Evolutionary conservation across 2,113 vertebrate species (phyloP).

Genomic region (Narcine bancroftii): DNA sequence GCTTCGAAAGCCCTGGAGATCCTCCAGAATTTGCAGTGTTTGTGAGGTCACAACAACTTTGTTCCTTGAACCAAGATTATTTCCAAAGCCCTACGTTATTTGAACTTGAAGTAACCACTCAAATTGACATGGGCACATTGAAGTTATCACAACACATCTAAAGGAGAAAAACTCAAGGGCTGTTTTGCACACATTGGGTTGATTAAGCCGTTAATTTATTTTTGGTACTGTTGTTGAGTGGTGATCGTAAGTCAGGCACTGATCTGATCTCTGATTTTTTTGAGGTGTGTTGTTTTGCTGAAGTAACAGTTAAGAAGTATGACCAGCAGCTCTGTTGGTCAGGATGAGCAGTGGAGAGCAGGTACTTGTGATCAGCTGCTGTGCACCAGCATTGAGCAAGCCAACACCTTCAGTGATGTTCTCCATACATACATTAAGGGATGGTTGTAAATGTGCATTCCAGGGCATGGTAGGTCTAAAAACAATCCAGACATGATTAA

Average conservation of each 20-base stretch:
- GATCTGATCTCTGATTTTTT: not conserved
- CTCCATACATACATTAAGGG: not conserved
- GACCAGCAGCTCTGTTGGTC: not conserved
- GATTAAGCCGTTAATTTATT: not conserved
- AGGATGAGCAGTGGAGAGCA: not conserved
- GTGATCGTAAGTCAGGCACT: not conserved
- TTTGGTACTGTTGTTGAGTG: not conserved
- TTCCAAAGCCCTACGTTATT: not conserved
- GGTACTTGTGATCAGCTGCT: not conserved
- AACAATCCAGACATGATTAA: not conserved
- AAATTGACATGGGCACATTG: not conserved
- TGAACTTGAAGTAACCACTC: not conserved
- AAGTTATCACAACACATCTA: not conserved
- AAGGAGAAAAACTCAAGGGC: not conserved
- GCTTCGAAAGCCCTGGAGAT: not conserved
- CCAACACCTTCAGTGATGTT: not conserved
- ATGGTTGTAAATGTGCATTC: not conserved
- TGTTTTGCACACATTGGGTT: not conserved
- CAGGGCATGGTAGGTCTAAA: not conserved
- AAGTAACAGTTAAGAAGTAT: no score
- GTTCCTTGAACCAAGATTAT: not conserved
- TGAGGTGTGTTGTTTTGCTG: not conserved
- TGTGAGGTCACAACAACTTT: not conserved
- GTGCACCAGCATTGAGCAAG: not conserved
- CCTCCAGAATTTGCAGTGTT: not conserved